phyloP scores from a whole-genome alignment of 2,113 vertebrate species.

The Microtus richardsoni region DNA sequence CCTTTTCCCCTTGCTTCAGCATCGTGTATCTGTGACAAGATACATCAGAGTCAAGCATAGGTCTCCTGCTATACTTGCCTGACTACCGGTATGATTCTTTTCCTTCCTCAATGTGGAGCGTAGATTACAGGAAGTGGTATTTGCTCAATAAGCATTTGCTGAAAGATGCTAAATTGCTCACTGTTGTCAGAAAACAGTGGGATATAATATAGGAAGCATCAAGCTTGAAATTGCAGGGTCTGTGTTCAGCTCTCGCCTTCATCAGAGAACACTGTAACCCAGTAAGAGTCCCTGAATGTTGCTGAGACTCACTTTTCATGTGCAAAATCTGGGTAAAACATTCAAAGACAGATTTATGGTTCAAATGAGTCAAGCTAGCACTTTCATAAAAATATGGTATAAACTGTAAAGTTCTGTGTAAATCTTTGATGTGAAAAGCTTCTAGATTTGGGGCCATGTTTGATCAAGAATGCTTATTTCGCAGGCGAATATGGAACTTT shows the following conservation, averaged over 20 bases:
- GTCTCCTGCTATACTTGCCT: neutral
- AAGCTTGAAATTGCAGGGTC: neutral
- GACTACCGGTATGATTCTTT: neutral
- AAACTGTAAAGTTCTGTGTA: neutral
- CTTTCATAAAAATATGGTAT: neutral
- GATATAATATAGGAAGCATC: neutral
- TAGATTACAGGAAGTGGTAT: neutral
- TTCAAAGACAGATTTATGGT: neutral
- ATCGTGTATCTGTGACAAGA: neutral
- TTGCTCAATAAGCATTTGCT: neutral
- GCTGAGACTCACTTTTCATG: neutral
- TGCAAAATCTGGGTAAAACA: conserved; percentile 1
- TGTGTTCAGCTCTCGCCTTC: neutral
- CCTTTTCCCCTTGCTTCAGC: neutral
- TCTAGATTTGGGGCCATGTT: neutral
- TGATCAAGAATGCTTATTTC: conserved; percentile 32
- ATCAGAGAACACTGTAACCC: neutral
- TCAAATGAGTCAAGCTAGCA: neutral
- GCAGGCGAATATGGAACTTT: conserved; percentile 29
- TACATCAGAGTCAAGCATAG: neutral
- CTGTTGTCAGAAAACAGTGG: neutral
- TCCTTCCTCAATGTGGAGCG: neutral
- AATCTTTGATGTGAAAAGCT: neutral
- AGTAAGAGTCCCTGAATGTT: neutral
- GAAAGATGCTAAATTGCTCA: neutral